Conservation (phyloP, 2,888 invertebrate species). For the Thereva nobilitata region DNA sequence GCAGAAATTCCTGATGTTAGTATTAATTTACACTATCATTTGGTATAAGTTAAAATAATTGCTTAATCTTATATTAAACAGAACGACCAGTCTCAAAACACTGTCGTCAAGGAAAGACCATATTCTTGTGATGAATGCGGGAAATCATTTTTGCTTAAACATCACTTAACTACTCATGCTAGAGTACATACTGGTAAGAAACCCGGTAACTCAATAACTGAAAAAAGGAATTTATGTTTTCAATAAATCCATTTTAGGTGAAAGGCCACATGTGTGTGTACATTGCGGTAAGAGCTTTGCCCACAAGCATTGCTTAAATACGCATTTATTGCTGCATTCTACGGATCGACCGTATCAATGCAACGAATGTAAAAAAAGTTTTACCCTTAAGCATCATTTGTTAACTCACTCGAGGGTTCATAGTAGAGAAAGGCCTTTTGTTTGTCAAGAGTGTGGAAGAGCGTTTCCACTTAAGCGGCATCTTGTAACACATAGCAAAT, state of each 20-base stretch:
- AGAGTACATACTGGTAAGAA: conserved; percentile 73
- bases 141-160: conserved; percentile 81
- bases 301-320: conserved; percentile 81
- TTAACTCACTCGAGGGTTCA: conserved; percentile 79
- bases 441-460: conserved; percentile 81
- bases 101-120: conserved; percentile 70
- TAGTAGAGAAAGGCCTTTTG: conserved; percentile 78
- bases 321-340: conserved; percentile 78
- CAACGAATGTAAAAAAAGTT: conserved; percentile 83
- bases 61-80: conserved; percentile 42
- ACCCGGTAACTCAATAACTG: neutral
- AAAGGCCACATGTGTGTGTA: conserved; percentile 76
- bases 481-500: conserved; percentile 82
- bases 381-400: conserved; percentile 82
- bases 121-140: conserved; percentile 83
- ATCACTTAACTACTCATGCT: conserved; percentile 82
- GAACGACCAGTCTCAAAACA: conserved; percentile 55
- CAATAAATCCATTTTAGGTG: conserved; percentile 59
- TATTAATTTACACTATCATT: neutral
- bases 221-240: neutral
- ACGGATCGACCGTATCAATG: conserved; percentile 82
- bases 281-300: conserved; percentile 83
- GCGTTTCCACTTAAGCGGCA: conserved; percentile 82
- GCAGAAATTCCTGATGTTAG: conserved; percentile 56
- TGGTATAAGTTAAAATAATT: neutral